Evolutionary conservation across 37 sponge, comb jelly and placozoan genomes (phyloP).

Genomic region (Haliclona indistincta): DNA sequence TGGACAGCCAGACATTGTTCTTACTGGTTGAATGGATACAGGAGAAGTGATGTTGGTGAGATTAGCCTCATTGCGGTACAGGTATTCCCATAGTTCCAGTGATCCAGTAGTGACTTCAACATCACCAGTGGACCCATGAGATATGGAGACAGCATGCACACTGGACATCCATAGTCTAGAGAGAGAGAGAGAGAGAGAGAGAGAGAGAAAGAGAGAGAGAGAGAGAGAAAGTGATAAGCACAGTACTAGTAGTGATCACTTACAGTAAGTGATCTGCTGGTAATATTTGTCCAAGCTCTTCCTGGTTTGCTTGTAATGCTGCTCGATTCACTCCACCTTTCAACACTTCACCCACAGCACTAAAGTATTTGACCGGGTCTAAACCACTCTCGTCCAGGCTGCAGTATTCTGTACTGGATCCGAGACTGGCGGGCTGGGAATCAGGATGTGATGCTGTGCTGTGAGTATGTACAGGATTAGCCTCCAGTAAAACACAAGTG

Average conservation of each 20-base stretch:
- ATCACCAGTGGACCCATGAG: conserved; percentile 10
- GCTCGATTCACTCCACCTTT: conserved; percentile 21
- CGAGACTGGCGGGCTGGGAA: no score
- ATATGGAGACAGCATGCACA: neutral
- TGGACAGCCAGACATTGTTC: neutral
- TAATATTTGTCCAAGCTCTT: conserved; percentile 35
- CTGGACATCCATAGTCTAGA: conserved; percentile 46
- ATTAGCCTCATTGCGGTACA: conserved; percentile 47
- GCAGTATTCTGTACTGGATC: neutral
- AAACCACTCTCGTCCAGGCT: conserved; percentile 48
- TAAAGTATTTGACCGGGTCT: conserved; percentile 49
- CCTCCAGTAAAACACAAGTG: conserved; percentile 49
- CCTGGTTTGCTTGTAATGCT: conserved; percentile 2
- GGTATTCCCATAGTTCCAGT: conserved; percentile 54
- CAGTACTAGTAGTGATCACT: neutral
- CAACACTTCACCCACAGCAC: conserved; percentile 25
- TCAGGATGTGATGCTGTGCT: neutral
- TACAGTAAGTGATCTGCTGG: conserved; percentile 59
- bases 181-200: neutral
- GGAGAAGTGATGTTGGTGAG: conserved; percentile 46
- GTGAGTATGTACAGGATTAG: conserved; percentile 45
- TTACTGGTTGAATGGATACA: conserved; percentile 47
- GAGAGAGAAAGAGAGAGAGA: neutral
- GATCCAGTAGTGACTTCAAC: conserved; percentile 30
- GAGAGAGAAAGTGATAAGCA: neutral